Evolutionary conservation across 2,113 vertebrate genomes (phyloP).

Genomic region (Thinocorus orbignyianus): DNA sequence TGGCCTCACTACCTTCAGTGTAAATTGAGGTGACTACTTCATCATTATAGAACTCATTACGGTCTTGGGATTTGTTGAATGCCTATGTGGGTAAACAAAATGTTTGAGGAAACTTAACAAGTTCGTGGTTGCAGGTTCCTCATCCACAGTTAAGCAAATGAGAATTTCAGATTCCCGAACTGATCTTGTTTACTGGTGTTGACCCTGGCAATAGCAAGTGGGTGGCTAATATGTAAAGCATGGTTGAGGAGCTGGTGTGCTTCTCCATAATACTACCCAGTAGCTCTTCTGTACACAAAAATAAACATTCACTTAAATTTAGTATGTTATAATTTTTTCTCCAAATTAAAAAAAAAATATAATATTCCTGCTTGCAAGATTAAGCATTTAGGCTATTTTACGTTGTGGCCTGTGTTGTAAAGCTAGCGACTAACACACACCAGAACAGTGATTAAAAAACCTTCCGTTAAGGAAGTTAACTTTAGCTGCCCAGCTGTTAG

Average conservation of each 20-base stretch:
- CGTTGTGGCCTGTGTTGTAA: background rate
- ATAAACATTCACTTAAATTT: background rate
- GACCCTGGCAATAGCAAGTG: rapidly evolving
- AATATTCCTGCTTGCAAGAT: background rate
- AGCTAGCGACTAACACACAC: background rate
- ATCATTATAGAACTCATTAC: background rate
- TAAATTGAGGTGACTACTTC: background rate
- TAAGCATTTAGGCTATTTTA: background rate
- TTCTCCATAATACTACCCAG: background rate
- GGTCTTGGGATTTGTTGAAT: background rate
- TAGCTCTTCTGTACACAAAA: background rate
- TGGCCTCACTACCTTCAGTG: background rate
- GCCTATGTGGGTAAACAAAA: background rate
- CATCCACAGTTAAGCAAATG: background rate
- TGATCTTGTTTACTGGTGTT: background rate
- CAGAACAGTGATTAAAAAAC: background rate
- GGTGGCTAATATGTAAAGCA: background rate
- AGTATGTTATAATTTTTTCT: background rate
- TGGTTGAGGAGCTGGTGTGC: background rate
- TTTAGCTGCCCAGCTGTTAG: background rate
- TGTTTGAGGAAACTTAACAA: background rate
- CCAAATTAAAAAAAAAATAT: background rate
- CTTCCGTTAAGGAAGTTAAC: background rate
- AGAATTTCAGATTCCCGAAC: background rate
- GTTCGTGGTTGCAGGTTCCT: background rate